These are phyloP conservation scores for Netelia melanura DNA, from an alignment of 2,888 invertebrate species.

Conservation along the genomic window DNA sequence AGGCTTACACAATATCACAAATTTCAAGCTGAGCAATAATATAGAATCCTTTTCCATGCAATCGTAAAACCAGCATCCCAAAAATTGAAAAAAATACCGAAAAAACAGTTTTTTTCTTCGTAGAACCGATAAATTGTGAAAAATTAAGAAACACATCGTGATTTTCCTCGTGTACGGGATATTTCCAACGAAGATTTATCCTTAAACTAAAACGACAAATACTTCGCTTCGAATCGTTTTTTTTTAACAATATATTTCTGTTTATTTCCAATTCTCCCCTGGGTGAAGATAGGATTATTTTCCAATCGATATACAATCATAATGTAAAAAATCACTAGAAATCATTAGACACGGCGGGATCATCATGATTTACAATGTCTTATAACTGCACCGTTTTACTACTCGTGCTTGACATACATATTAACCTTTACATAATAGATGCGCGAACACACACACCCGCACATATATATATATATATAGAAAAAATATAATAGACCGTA, in stretches of 20 bases:
- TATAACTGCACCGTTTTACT: slow-evolving; percentile 42
- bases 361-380: slow-evolving; percentile 41
- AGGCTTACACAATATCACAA: too few relatives aligned
- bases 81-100: too few relatives aligned
- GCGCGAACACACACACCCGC: neutral
- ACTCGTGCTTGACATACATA: slow-evolving; percentile 11
- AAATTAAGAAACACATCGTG: too few relatives aligned
- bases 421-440: neutral
- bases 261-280: slow-evolving; percentile 1
- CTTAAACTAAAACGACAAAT: too few relatives aligned
- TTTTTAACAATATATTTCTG: neutral
- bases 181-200: too few relatives aligned
- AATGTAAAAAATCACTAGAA: neutral
- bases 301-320: slow-evolving; percentile 10
- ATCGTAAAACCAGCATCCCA: too few relatives aligned
- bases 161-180: too few relatives aligned
- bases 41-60: too few relatives aligned
- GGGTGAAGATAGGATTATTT: slow-evolving; percentile 31
- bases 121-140: too few relatives aligned
- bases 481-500: slow-evolving; percentile 36
- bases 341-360: slow-evolving; percentile 1
- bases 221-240: too few relatives aligned
- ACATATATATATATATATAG: neutral
- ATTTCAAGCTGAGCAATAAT: too few relatives aligned
- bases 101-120: too few relatives aligned